Base-by-base conservation (phyloP, 2,888 invertebrate species). In the Corbicula japonica region DNA sequence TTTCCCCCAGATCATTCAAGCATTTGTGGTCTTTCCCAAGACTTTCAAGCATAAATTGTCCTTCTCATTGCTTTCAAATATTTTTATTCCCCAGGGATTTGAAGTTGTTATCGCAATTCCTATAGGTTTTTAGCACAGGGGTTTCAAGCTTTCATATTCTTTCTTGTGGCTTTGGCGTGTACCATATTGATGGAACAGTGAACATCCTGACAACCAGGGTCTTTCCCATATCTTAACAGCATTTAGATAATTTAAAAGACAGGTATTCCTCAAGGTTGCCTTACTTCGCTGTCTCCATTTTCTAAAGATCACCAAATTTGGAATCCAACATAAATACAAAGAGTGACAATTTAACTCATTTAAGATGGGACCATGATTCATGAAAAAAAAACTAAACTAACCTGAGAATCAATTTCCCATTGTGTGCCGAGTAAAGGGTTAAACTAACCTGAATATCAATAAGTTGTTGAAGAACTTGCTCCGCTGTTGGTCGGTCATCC, bases 401-500 rank as follows among this genome's bases (percentile, higher is more conserved):
- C 6, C 28, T 18, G 15, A 48, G 1, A n/a, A 48, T 1, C 21
- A 15, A 18, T 46, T 46, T 23, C 10, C 21, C n/a, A 5, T 3
- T 4, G 23, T 1, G 2, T 21, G 12, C 15, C 23, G 1, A 4
- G 26, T 6, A 26, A n/a, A 21, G 28, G 26, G 21, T 15, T 15
- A 54, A 1, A 41, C 48, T 18, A 70, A 83, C 83, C 83, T 83
- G 79, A 44, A 76, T 62, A 30, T 73, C 71, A 10, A 76, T 30
- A 2, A 83, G 71, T 15, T 76, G 76, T 28, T 73, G 69, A 34
- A 83, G 50, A 2, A 76, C 28, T 28, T 73, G 61, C 12, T 80
- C 56, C 26, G 76, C 63, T 10, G 77, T 60, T 1, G 86, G 86
- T 68, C 86, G 48, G 63, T 80, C 76, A 10, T 71, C 58, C 5